Percentiles rank a stretch among this genome's conserved stretches.
phyloP scores from a whole-genome alignment of 2,797 vertebrate species.

The Xerus rutilus region DNA sequence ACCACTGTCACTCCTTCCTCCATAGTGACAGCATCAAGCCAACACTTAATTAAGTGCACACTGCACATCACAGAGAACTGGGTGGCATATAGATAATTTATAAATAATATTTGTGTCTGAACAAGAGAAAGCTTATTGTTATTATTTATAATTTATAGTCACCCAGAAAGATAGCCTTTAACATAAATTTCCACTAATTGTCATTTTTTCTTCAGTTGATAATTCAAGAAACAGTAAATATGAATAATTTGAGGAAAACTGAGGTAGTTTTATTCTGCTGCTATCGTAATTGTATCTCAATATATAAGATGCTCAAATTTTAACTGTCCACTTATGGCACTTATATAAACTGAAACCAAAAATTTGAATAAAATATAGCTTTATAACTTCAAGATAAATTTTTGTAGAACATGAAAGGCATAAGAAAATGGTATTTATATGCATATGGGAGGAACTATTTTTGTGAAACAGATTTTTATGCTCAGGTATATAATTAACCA shows the following conservation, averaged over 20 bases:
- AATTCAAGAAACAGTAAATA: not conserved
- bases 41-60: not conserved
- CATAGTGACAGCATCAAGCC: not conserved
- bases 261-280: conserved; percentile 48
- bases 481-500: not conserved
- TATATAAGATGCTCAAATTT: not conserved
- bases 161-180: not conserved
- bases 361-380: conserved; percentile 78
- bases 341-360: conserved; percentile 82
- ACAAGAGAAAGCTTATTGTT: too few species aligned
- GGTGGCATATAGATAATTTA: not conserved
- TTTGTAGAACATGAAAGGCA: conserved; percentile 80
- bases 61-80: not conserved
- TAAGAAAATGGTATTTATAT: conserved; percentile 82
- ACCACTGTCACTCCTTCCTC: too few species aligned
- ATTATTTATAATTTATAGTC: too few species aligned
- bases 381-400: conserved; percentile 25
- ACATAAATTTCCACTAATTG: not conserved
- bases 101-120: too few species aligned
- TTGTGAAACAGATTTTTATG: conserved; percentile 48
- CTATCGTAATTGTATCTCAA: not conserved
- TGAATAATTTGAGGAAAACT: not conserved
- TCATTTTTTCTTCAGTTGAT: not conserved
- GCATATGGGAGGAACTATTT: conserved; percentile 57
- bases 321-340: conserved; percentile 71